These are phyloP conservation scores for Scaptodrosophila lebanonensis DNA, from an alignment of 1,140 invertebrate genomes.

Conservation along the genomic window DNA sequence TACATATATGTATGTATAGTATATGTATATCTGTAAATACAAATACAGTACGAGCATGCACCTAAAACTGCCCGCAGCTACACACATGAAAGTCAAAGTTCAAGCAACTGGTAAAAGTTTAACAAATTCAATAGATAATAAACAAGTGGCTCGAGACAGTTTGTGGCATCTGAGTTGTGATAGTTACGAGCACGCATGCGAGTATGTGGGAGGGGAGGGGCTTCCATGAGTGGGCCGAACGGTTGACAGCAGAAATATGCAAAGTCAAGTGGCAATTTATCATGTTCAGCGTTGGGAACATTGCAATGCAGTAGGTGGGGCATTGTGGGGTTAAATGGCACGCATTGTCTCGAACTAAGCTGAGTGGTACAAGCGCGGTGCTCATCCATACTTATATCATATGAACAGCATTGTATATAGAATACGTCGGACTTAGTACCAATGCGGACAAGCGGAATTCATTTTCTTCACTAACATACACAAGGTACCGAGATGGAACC, in stretches of 20 bases:
- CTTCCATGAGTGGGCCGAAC: conserved; percentile 26
- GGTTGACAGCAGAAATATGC: conserved; percentile 58
- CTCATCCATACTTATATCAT: too few species aligned
- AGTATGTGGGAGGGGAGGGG: conserved; percentile 10
- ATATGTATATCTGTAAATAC: too few species aligned
- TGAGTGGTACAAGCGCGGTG: conserved; percentile 47
- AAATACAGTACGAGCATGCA: too few species aligned
- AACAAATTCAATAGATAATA: conserved; percentile 48
- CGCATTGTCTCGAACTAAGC: conserved; percentile 19
- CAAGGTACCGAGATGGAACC: too few species aligned
- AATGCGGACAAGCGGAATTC: too few species aligned
- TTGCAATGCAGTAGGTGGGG: conserved; percentile 33
- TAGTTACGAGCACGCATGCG: too few species aligned
- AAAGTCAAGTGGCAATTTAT: conserved; percentile 74
- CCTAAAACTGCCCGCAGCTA: too few species aligned
- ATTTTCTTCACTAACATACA: too few species aligned
- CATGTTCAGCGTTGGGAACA: conserved; percentile 29
- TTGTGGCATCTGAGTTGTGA: too few species aligned
- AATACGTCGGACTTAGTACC: too few species aligned
- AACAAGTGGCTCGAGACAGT: conserved; percentile 16
- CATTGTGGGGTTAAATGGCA: conserved; percentile 60
- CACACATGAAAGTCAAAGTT: conserved; percentile 50
- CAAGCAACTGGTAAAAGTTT: conserved; percentile 40
- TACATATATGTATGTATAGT: too few species aligned
- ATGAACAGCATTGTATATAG: too few species aligned